Base-by-base conservation (phyloP, 2,888 invertebrate species). In the Teleiodes luculella region DNA sequence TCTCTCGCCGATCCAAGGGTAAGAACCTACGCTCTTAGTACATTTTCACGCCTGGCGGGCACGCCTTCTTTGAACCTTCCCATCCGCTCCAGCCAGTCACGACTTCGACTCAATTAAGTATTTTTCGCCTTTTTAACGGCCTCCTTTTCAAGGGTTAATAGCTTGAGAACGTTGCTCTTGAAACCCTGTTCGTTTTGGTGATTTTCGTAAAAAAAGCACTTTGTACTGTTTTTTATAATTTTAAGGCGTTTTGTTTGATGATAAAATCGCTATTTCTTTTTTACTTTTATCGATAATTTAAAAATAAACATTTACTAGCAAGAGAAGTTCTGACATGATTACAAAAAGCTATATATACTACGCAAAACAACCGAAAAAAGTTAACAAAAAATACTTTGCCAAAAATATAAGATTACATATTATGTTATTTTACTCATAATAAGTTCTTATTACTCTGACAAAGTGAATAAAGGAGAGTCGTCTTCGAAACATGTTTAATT, bases 1-100 rank as follows among this genome's bases (percentile, higher is more conserved):
- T 76, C 64, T 54, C 63, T 55, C 57, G 64, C 56, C 61, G 53
- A 72, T 72, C 73, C 78, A 80, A 79, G 80, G 77, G 65, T 69
- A 72, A 64, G 43, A 61, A 66, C 62, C 24, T 14, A 37, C 7
- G 4, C 13, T 24, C 30, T 24, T 46, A 60, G 65, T 58, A 57
- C 60, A 58, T 61, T 62, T 70, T 69, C 65, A 68, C 64, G 68
- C 68, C 54, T 59, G 50, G 58, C 56, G 53, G 52, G 51, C 56
- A 56, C 43, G 53, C 43, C 13, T 47, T 14, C 39, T 50, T 50
- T 39, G 50, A 37, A 30, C 24, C 36, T 6, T n/a, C 7, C 20
- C 33, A 49, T 35, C 48, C 48, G 16, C 35, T 28, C 16, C 11
- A 28, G 20, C 8, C 50, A 35, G 50, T 50, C 50, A 50, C 50